Evolutionary conservation across 2,797 vertebrate species (phyloP).

Genomic region (Acanthis flammea): DNA sequence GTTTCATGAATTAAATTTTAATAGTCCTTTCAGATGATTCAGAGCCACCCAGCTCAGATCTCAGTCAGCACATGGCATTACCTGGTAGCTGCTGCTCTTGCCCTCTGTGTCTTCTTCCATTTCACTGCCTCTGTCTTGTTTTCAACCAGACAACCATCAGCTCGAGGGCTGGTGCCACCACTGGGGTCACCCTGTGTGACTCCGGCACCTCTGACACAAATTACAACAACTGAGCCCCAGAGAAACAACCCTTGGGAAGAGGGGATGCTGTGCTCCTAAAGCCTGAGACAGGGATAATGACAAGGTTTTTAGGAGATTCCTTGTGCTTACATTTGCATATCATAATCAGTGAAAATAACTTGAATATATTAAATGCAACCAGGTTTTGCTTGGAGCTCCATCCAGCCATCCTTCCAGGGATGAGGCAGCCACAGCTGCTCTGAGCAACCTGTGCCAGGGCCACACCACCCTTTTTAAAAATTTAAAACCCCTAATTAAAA

Average conservation of each 20-base stretch:
- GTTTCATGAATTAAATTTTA: background rate
- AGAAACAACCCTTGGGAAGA: background rate
- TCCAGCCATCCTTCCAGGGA: background rate
- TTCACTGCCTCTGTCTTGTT: background rate
- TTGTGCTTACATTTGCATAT: background rate
- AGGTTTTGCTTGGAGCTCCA: background rate
- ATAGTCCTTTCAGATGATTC: background rate
- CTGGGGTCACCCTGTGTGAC: background rate
- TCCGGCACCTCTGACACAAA: background rate
- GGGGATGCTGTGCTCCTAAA: accelerated
- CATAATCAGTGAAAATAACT: background rate
- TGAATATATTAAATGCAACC: background rate
- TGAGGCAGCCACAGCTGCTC: background rate
- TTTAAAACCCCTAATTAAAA: background rate
- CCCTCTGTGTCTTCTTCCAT: background rate
- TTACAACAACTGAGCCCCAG: background rate
- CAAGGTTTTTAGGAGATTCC: background rate
- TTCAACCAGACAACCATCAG: background rate
- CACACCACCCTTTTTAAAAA: background rate
- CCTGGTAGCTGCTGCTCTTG: background rate
- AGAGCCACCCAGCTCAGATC: background rate
- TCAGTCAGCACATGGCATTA: background rate
- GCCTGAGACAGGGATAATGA: background rate
- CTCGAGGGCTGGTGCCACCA: background rate
- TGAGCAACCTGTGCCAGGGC: background rate